Evolutionary conservation across 2,888 invertebrate genomes (phyloP).

Genomic region (Cremastinae sp.): DNA sequence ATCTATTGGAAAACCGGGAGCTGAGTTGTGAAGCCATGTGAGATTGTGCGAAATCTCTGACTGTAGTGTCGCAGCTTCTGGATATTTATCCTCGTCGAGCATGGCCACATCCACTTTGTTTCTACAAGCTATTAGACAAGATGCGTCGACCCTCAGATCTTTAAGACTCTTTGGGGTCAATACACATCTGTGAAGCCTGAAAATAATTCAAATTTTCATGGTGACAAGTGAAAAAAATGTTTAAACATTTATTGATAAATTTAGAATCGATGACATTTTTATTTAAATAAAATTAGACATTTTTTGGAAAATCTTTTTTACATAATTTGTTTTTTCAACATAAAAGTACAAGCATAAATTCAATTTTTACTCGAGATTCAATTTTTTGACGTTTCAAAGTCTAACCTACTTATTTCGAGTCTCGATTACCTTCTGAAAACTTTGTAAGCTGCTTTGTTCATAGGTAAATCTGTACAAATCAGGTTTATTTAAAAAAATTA

Average conservation of each 20-base stretch:
- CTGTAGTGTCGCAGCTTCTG: constrained; percentile 61
- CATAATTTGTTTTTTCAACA: too few species aligned
- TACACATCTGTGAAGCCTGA: constrained; percentile 61
- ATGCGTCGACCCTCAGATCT: constrained; percentile 42
- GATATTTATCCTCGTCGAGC: constrained; percentile 70
- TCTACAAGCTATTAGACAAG: constrained; percentile 51
- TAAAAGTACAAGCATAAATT: too few species aligned
- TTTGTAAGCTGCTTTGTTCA: constrained; percentile 65
- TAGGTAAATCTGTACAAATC: constrained; percentile 49
- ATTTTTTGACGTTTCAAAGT: neutral
- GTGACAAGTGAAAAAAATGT: neutral
- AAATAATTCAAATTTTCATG: too few species aligned
- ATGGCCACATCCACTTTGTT: constrained; percentile 69
- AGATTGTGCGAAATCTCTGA: constrained; percentile 66
- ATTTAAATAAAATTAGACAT: too few species aligned
- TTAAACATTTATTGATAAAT: neutral
- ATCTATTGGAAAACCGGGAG: constrained; percentile 80
- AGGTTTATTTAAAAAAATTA: neutral
- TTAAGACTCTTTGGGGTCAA: constrained; percentile 31
- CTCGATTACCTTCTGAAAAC: constrained; percentile 65
- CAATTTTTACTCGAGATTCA: too few species aligned
- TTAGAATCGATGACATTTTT: too few species aligned
- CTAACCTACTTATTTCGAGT: constrained; percentile 22
- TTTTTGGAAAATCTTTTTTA: too few species aligned
- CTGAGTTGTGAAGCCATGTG: constrained; percentile 76